Conservation (phyloP, 2,888 invertebrate species). For the Callimorpha dominula region DNA sequence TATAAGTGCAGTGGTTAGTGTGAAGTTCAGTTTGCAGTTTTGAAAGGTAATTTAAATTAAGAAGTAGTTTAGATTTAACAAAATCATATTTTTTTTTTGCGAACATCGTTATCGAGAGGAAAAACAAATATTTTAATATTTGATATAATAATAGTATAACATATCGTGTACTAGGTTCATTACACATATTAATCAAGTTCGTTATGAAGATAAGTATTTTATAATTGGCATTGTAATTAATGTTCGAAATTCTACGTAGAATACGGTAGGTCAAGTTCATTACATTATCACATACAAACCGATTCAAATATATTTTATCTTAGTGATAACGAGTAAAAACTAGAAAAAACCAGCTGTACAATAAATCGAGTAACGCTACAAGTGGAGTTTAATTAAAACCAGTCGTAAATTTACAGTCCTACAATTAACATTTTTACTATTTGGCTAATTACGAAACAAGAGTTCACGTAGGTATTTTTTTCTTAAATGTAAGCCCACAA, state of each 20-base stretch:
- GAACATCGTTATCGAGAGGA: too few species aligned
- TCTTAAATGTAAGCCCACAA: too few species aligned
- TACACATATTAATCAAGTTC: neutral
- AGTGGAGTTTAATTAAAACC: constrained; percentile 1
- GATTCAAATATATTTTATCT: neutral
- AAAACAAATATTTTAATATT: neutral
- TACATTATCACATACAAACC: neutral
- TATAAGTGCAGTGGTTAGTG: constrained; percentile 47
- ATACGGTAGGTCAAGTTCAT: neutral
- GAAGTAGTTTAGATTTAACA: neutral
- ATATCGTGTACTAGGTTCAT: constrained; percentile 21
- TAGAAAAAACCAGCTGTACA: too few species aligned
- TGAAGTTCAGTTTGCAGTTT: constrained; percentile 30
- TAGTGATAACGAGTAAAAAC: neutral
- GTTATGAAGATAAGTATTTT: neutral
- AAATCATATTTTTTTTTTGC: neutral
- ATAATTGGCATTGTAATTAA: neutral
- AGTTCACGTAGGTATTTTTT: too few species aligned
- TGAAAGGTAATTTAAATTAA: constrained; percentile 34
- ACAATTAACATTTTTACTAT: neutral
- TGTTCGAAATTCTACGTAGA: neutral
- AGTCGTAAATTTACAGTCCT: neutral
- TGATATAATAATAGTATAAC: neutral
- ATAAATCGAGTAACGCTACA: neutral
- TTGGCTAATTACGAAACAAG: neutral